Percentiles rank a stretch among this genome's conserved stretches.
Evolutionary conservation across 1,140 invertebrate genomes (phyloP).

Genomic region (Melipona quadrifasciata): DNA sequence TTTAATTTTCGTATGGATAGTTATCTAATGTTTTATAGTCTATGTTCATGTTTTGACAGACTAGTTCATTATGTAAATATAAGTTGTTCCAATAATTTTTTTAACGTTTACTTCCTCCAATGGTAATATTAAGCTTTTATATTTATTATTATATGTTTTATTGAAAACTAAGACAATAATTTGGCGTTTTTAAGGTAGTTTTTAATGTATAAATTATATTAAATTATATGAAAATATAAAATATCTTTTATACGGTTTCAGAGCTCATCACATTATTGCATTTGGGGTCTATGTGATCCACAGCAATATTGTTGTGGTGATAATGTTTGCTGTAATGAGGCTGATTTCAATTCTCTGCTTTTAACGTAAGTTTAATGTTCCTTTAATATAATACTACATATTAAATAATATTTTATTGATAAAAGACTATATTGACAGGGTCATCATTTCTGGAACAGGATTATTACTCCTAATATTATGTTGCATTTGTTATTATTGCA

Average conservation of each 20-base stretch:
- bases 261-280: conserved; percentile 46
- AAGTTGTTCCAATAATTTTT: background rate
- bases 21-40: background rate
- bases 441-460: background rate
- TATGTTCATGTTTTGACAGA: conserved; percentile 15
- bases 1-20: background rate
- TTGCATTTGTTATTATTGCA: conserved; percentile 10
- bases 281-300: conserved; percentile 51
- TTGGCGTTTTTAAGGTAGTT: background rate
- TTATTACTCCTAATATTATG: background rate
- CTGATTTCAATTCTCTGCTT: conserved; percentile 25
- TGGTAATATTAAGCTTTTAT: conserved; percentile 17
- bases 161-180: background rate
- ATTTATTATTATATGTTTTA: background rate
- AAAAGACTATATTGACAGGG: conserved; percentile 17
- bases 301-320: conserved; percentile 51
- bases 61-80: background rate
- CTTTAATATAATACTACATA: background rate
- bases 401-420: background rate
- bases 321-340: conserved; percentile 50
- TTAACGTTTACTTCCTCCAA: background rate
- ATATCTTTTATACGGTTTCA: conserved; percentile 22
- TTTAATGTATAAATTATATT: background rate
- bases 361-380: conserved; percentile 29
- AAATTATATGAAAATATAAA: background rate